Evolutionary conservation across 2,113 vertebrate genomes (phyloP).

Genomic region (Sialia sialis): DNA sequence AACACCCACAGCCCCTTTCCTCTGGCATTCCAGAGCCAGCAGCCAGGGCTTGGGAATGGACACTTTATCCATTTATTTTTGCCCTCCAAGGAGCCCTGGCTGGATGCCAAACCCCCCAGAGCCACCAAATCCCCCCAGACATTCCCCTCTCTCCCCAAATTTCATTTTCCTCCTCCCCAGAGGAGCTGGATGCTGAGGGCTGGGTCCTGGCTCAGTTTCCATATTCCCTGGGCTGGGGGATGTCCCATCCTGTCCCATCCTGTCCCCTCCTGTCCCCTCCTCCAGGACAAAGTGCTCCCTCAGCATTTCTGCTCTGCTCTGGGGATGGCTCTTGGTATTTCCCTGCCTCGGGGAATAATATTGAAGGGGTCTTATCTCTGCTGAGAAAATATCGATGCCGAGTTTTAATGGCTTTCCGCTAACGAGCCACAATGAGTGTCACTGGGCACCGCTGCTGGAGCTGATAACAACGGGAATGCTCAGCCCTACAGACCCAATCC

Average conservation of each 20-base stretch:
- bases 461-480: background rate
- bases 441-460: background rate
- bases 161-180: background rate
- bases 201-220: background rate
- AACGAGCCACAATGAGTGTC: conserved; percentile 13
- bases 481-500: background rate
- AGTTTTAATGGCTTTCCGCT: conserved; percentile 35
- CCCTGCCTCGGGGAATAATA: background rate
- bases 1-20: background rate
- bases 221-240: rapidly evolving
- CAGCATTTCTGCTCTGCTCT: background rate
- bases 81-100: background rate
- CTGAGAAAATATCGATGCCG: conserved; percentile 8
- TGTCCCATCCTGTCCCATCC: background rate
- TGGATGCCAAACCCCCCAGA: background rate
- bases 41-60: rapidly evolving
- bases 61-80: rapidly evolving
- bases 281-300: background rate
- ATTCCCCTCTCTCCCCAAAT: background rate
- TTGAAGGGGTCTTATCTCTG: background rate
- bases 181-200: background rate
- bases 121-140: background rate
- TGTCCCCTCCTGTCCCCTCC: background rate
- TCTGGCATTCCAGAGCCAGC: background rate
- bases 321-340: background rate